Base-by-base conservation (phyloP, 64 coral and sea anemone species). In the Stylophora pistillata region DNA sequence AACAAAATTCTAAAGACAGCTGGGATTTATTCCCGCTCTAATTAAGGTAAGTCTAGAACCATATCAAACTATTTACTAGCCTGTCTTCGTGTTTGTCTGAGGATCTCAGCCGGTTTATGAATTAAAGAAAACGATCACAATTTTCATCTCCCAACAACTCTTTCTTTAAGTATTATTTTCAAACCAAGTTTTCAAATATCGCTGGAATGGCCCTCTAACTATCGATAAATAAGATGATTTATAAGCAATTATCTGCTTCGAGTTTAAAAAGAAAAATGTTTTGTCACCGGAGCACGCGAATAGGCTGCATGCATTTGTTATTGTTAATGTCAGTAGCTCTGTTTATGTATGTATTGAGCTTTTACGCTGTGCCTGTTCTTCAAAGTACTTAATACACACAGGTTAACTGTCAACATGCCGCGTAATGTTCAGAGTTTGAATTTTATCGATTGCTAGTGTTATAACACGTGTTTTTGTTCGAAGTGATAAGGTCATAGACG, bases 211-310 rank as follows among this genome's bases (percentile, higher is more conserved):
- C 20, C 80, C 62, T 70, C 32, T 28, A 62, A 33, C 20, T 37
- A 54, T 70, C 18, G 4, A 20, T 34, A 54, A 62, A 84, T 62
- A 84, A 33, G 61, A 69, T 31, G 80, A 52, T 84, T 82, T 84
- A 84, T 69, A 65, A 69, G 13, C 33, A 65, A 84, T 63, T 84
- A 70, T 84, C 33, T 84, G 80, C 80, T 53, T 68, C 34, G 33
- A n/a, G 62, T 53, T 25, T 34, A 28, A 70, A 9, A 30, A 20
- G 57, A 26, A 53, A 82, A 82, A 54, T 84, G 37, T 70, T 34
- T 62, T 37, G 58, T 61, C 62, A 34, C 69, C 32, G 62, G 18
- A 53, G 37, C 62, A 68, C 33, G 62, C 33, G 29, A 84, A 84
- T 20, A 27, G 62, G 61, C 61, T 14, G 28, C 62, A 70, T 27